A percentile compares a stretch with the other conserved stretches of the same genome.
Evolutionary conservation across 2,113 vertebrate genomes (phyloP).

Genomic region (Callocephalon fimbriatum): DNA sequence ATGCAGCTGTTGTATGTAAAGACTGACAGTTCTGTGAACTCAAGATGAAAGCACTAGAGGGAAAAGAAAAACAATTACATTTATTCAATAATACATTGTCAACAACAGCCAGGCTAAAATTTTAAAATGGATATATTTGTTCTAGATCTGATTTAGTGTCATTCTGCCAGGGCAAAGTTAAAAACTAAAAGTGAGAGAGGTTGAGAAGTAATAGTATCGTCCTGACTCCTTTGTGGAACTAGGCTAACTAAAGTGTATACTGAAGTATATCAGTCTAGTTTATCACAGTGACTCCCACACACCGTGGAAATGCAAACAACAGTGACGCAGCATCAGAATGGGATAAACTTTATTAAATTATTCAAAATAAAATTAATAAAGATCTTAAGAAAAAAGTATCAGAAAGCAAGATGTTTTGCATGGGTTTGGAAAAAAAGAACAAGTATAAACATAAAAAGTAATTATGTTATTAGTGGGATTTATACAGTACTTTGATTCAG

Average conservation of each 20-base stretch:
- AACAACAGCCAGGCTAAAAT: not conserved
- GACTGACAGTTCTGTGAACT: not conserved
- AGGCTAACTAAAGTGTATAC: not conserved
- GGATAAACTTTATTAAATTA: not conserved
- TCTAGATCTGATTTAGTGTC: not conserved
- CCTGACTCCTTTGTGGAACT: not conserved
- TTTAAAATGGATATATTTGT: not conserved
- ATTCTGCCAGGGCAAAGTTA: not conserved
- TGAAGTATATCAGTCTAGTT: not conserved
- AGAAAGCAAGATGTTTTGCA: not conserved
- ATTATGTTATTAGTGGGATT: not conserved
- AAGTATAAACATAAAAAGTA: not conserved
- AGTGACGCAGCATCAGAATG: not conserved
- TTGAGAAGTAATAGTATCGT: not conserved
- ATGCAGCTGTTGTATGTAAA: not conserved
- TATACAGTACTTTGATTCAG: not conserved
- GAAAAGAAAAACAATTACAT: not conserved
- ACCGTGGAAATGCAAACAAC: not conserved
- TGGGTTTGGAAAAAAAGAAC: not conserved
- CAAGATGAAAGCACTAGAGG: not conserved
- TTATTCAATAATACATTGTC: not conserved
- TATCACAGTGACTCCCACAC: not conserved
- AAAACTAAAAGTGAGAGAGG: not conserved
- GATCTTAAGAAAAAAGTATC: not conserved
- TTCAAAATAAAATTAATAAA: not conserved